Conservation (phyloP, 2,113 vertebrate genomes). For the Epinephelus fuscoguttatus region DNA sequence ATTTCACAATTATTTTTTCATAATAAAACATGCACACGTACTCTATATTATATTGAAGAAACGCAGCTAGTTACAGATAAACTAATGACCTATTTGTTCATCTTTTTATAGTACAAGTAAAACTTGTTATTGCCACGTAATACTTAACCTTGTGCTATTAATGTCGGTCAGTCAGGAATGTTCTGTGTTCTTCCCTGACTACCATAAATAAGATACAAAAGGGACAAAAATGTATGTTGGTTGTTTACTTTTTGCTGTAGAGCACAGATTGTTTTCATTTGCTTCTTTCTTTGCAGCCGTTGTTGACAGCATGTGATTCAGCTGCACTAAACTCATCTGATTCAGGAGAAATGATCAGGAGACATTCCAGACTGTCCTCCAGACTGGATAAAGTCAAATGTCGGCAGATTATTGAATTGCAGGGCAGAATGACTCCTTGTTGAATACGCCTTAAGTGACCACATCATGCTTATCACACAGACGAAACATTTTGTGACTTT, state of each 20-base stretch:
- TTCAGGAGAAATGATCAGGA: conserved; percentile 58
- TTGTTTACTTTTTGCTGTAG: not conserved
- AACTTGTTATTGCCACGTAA: not conserved
- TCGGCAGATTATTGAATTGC: conserved; percentile 47
- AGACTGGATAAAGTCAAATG: conserved; percentile 49
- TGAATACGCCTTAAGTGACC: conserved; percentile 7
- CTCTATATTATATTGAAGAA: not conserved
- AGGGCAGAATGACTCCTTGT: conserved; percentile 50
- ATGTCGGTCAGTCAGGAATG: conserved; percentile 3
- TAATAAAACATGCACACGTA: no score
- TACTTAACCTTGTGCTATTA: not conserved
- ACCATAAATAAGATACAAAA: conserved; percentile 15
- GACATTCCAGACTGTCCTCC: conserved; percentile 60
- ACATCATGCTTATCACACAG: not conserved
- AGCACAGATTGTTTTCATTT: conserved; percentile 11
- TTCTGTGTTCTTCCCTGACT: conserved; percentile 20
- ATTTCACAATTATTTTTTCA: no score
- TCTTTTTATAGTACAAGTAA: not conserved
- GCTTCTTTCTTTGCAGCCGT: conserved; percentile 34
- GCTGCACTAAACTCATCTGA: conserved; percentile 30
- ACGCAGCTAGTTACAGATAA: not conserved
- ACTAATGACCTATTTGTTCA: not conserved
- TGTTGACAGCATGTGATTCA: conserved; percentile 62
- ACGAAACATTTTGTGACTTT: conserved; percentile 37
- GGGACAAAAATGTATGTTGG: conserved; percentile 6